Conservation (phyloP, 2,888 invertebrate species). For the Tipula lateralis region DNA sequence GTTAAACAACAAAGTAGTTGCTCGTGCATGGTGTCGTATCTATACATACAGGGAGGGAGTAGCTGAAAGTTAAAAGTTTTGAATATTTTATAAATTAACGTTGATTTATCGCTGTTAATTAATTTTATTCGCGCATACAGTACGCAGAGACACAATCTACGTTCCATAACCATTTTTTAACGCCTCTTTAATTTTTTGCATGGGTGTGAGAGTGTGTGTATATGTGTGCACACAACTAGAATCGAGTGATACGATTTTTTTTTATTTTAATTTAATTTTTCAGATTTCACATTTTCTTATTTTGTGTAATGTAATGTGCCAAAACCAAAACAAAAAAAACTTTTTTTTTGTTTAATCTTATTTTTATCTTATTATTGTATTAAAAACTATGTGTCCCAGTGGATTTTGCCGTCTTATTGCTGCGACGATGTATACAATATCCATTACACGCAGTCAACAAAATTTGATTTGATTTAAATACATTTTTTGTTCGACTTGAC, state of each 20-base stretch:
- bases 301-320: neutral
- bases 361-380: neutral
- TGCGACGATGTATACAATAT: neutral
- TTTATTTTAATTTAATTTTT: neutral
- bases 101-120: neutral
- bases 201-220: neutral
- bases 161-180: neutral
- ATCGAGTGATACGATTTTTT: neutral
- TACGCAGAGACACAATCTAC: neutral
- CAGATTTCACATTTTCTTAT: neutral
- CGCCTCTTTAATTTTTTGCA: neutral
- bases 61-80: neutral
- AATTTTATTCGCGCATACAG: neutral
- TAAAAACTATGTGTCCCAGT: neutral
- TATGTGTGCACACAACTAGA: neutral
- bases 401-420: neutral
- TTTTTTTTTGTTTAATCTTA: neutral
- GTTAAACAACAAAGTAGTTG: neutral
- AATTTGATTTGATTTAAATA: neutral
- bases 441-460: neutral
- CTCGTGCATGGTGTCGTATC: neutral
- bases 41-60: no score
- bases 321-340: neutral
- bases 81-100: neutral
- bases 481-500: neutral